Base-by-base conservation (phyloP, 2,888 invertebrate genomes). In the Plagiodera versicolora region DNA sequence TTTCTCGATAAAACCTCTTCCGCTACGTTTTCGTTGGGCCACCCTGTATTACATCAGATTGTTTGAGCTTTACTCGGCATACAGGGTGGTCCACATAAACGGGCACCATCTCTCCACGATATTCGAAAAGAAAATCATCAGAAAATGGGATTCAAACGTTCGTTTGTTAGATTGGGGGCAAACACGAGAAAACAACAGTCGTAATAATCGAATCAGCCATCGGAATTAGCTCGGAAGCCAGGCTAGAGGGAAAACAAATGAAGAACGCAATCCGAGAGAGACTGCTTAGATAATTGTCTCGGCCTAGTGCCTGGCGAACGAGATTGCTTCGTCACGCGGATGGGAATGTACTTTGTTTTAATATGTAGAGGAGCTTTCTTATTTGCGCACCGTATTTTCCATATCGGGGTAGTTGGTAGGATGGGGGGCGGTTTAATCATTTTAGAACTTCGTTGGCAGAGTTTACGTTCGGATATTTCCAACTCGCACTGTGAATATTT, bases 191-290 rank as follows among this genome's bases (percentile, higher is more conserved):
- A 63, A 60, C 58, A 54, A 54, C 54, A 60, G 52, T 62, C 50
- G 55, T 44, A 30, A 45, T 62, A 66, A 66, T 62, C 62, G 64
- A 57, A 63, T 66, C 64, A 61, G 58, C 48, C 60, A 62, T 60
- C 60, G 66, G 60, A 61, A 65, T 65, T 65, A 63, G 65, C 57
- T 53, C 24, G 32, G 60, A 53, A 61, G 56, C 57, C 46, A 59
- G 50, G 58, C 57, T 20, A 63, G n/a, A 55, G 39, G 52, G 56
- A 53, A 59, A 58, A 56, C 60, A 65, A 65, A 63, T 61, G 60
- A 60, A 60, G 58, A 58, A 65, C 60, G 52, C 58, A 55, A 58
- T 45, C 61, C 46, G 32, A 58, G 53, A 58, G 53, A 57, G 58
- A 60, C 52, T 62, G 60, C 58, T 60, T 49, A 51, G 61, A 62